A percentile compares a stretch with the other conserved stretches of the same genome.
These are phyloP conservation scores for Eristalis tenax DNA, from an alignment of 2,888 invertebrate species.

Conservation along the genomic window DNA sequence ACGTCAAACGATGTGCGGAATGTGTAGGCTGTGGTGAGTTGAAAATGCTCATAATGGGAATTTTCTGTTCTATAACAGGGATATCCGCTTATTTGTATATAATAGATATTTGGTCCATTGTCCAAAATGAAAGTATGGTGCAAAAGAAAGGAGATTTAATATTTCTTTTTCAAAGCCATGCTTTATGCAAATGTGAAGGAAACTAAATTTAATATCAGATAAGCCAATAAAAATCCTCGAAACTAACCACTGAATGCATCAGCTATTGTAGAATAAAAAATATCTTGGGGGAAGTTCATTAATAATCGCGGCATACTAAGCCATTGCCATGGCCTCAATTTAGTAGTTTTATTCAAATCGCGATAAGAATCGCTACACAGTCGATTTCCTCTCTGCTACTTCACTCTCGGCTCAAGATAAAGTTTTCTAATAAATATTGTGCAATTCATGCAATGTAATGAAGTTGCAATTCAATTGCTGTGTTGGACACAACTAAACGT, in stretches of 20 bases:
- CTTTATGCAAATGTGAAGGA: background rate
- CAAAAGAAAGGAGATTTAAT: background rate
- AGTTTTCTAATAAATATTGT: constrained; percentile 2
- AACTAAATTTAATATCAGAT: too few species aligned
- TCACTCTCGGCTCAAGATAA: constrained; percentile 24
- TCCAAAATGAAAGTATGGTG: too few species aligned
- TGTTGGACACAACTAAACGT: background rate
- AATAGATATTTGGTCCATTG: background rate
- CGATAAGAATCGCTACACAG: constrained; percentile 51
- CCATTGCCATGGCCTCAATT: constrained; percentile 24
- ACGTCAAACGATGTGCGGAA: constrained; percentile 33
- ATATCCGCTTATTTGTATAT: background rate
- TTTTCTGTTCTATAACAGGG: background rate
- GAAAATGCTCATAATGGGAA: background rate
- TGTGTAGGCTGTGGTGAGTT: constrained; percentile 45
- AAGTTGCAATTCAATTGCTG: constrained; percentile 24
- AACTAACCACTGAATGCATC: background rate
- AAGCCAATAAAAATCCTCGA: background rate
- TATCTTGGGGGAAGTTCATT: constrained; percentile 5
- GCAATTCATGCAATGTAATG: background rate
- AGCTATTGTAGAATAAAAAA: background rate
- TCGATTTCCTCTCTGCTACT: constrained; percentile 28
- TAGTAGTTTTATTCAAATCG: constrained; percentile 19
- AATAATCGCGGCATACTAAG: background rate
- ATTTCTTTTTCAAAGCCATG: too few species aligned